Conservation (phyloP, 2,113 vertebrate genomes). For the Tetraodon nigroviridis region DNA sequence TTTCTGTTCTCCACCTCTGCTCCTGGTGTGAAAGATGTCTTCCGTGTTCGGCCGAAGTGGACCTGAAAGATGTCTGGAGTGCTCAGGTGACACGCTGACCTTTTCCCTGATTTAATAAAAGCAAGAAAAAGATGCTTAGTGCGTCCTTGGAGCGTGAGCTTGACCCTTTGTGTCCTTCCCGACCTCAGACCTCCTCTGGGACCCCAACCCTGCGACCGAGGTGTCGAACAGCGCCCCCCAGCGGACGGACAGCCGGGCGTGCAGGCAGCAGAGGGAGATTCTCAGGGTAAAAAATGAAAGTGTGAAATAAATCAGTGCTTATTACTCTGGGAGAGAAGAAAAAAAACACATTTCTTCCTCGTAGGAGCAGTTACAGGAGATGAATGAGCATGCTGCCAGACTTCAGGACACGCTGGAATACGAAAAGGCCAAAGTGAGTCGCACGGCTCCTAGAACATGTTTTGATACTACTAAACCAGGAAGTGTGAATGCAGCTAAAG, state of each 20-base stretch:
- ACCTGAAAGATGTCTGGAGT: neutral
- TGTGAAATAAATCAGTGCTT: neutral
- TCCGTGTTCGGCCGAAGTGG: conserved; percentile 28
- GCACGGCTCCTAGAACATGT: neutral
- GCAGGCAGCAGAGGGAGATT: conserved; percentile 9
- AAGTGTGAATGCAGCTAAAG: too few species aligned
- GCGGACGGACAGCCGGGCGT: conserved; percentile 35
- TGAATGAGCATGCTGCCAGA: conserved; percentile 58
- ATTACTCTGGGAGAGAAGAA: neutral
- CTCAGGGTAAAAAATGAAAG: conserved; percentile 45
- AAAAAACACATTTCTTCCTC: neutral
- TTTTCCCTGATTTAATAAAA: neutral
- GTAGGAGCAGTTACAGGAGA: conserved; percentile 65
- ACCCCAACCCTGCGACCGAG: conserved; percentile 9
- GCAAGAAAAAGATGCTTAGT: too few species aligned
- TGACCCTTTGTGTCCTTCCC: too few species aligned
- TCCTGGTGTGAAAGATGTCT: conserved; percentile 34
- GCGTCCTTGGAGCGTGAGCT: too few species aligned
- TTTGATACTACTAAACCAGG: neutral
- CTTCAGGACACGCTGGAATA: conserved; percentile 61
- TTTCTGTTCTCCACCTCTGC: neutral
- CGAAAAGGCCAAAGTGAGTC: conserved; percentile 62
- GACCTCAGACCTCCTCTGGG: conserved; percentile 13
- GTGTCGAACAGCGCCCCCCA: conserved; percentile 13
- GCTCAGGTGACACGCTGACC: conserved; percentile 25